Evolutionary conservation across 2,888 invertebrate genomes (phyloP), one percentile per base, ranked within the genome.

Genomic region (Seira musarum): DNA sequence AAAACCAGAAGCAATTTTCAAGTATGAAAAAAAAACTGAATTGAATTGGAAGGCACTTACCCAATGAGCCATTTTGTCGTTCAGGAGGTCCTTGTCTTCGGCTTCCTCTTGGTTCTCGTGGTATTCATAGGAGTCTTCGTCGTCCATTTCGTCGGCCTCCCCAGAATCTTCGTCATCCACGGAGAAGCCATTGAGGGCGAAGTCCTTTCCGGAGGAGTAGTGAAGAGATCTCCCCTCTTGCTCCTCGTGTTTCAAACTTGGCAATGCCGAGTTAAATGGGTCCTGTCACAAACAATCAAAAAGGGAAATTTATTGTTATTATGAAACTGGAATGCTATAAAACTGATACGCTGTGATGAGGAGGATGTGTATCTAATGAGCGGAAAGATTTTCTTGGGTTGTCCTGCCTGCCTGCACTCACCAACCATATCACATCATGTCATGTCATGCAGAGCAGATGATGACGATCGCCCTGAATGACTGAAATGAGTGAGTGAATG

Each of bases 11-110:
- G 65, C 65, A 65, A 53, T 53, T 53, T 53, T 53, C 17, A 53
- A 53, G 30, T 53, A 53, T 8, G 8, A 8, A 5, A 30, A 30
- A 30, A 30, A 30, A 30, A 30, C 8, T 30, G 8, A 30, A 30
- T 5, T 30, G 30, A 30, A 30, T n/a, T 30, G 30, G 30, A 8
- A 13, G 2, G 15, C 15, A 21, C 84, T 80, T 82, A 84, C 84
- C 84, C 84, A 84, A 67, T 80, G 76, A 53, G 79, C 21, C 60
- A 79, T 82, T 68, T 83, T 82, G 61, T 83, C 84, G 35, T 80
- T 73, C 63, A 84, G 82, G 13, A 83, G 65, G 17, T 84, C 84
- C 40, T 75, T 66, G 57, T 70, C 80, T 30, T 73, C 71, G 2
- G 71, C 61, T 5, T 60, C 71, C 61, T 64, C 63, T 8, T 73